Percentiles rank a stretch among this genome's conserved stretches.
Evolutionary conservation across 2,888 invertebrate genomes (phyloP).

Genomic region (Thymelicus lineola): DNA sequence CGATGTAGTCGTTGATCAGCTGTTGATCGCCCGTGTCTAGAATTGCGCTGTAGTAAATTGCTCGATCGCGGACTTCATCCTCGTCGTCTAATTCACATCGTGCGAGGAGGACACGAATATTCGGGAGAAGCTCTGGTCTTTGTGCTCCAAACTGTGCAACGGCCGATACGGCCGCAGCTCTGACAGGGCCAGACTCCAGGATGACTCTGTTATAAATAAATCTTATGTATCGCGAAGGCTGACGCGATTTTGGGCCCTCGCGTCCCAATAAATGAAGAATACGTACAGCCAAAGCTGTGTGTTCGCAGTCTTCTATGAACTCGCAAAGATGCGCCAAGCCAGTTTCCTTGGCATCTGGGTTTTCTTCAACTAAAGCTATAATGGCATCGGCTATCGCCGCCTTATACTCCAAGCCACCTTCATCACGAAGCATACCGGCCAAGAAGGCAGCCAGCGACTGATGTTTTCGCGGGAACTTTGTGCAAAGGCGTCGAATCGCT

Average conservation of each 20-base stretch:
- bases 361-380: slow-evolving; percentile 98
- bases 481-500: slow-evolving; percentile 94
- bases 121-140: slow-evolving; percentile 87
- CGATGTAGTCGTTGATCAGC: slow-evolving; percentile 91
- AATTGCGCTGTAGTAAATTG: slow-evolving; percentile 97
- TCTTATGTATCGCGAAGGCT: slow-evolving; percentile 94
- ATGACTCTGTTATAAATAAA: slow-evolving; percentile 97
- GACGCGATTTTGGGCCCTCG: slow-evolving; percentile 98
- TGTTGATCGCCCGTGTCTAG: slow-evolving; percentile 89
- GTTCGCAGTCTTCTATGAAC: slow-evolving; percentile 99
- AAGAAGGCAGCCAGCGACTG: slow-evolving; percentile 98
- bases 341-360: slow-evolving; percentile 98
- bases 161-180: slow-evolving; percentile 98
- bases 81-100: slow-evolving; percentile 98
- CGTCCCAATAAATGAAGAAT: slow-evolving; percentile 98
- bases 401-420: slow-evolving; percentile 99
- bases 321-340: slow-evolving; percentile 98
- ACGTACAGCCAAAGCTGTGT: slow-evolving; percentile 97
- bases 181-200: slow-evolving; percentile 96
- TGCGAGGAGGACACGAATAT: slow-evolving; percentile 91
- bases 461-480: slow-evolving; percentile 99
- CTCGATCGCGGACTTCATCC: slow-evolving; percentile 99
- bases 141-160: slow-evolving; percentile 99
- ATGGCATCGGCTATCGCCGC: slow-evolving; percentile 99
- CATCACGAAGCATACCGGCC: slow-evolving; percentile 98